These are phyloP conservation scores for Tinea semifulvella DNA, from an alignment of 2,888 invertebrate species.

Conservation along the genomic window DNA sequence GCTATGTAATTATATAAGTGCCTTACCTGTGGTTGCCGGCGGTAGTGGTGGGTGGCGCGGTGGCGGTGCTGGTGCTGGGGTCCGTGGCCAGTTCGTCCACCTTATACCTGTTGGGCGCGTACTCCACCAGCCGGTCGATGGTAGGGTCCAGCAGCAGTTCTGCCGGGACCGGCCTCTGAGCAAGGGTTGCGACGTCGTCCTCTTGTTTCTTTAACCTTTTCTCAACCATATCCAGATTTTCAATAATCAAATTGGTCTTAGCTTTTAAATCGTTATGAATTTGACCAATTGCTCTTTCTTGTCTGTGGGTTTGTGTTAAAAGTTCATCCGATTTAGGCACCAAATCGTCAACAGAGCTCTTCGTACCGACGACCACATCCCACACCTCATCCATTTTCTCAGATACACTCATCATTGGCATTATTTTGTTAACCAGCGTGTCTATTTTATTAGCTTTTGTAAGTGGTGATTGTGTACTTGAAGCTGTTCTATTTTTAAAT, in stretches of 20 bases:
- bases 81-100: constrained; percentile 48
- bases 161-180: constrained; percentile 77
- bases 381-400: constrained; percentile 93
- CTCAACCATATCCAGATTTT: constrained; percentile 87
- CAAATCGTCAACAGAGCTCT: constrained; percentile 85
- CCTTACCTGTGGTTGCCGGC: constrained; percentile 45
- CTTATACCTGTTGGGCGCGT: constrained; percentile 75
- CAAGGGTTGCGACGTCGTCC: constrained; percentile 80
- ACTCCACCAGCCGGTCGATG: constrained; percentile 81
- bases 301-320: constrained; percentile 84
- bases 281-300: constrained; percentile 86
- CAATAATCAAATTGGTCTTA: constrained; percentile 87
- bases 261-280: constrained; percentile 83
- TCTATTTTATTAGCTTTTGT: constrained; percentile 79
- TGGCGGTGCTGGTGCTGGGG: constrained; percentile 44
- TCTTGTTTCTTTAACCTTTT: constrained; percentile 85
- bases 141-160: constrained; percentile 78
- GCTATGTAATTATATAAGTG: background rate
- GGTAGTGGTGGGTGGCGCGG: constrained; percentile 32
- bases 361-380: constrained; percentile 89
- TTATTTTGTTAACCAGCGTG: constrained; percentile 81
- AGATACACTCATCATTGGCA: constrained; percentile 84
- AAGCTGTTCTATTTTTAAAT: constrained; percentile 63
- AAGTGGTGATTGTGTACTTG: constrained; percentile 67
- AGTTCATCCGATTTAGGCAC: constrained; percentile 88